A percentile compares a stretch with the other conserved stretches of the same genome.
Evolutionary conservation across 2,797 vertebrate species (phyloP).

Genomic region (Chaetophractus vellerosus): DNA sequence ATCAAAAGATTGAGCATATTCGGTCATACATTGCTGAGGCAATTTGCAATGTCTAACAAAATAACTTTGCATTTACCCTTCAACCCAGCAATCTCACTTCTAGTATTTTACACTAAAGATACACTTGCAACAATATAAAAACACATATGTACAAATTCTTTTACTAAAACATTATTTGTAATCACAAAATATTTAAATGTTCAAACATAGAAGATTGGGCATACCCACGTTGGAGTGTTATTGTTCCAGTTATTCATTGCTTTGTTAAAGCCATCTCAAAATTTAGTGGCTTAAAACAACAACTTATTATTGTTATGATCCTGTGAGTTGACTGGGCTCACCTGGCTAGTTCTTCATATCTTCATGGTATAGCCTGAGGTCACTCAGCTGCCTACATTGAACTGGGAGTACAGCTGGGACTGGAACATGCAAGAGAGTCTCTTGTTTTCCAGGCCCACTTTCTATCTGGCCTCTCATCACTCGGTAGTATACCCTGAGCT

Average conservation of each 20-base stretch:
- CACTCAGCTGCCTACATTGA: not conserved
- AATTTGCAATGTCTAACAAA: not conserved
- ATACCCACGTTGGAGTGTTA: not conserved
- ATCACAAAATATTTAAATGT: not conserved
- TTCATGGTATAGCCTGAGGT: not conserved
- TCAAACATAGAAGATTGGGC: not conserved
- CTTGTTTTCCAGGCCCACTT: not conserved
- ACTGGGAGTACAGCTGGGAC: not conserved
- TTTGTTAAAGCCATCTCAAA: slow-evolving; percentile 16
- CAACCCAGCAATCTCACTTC: not conserved
- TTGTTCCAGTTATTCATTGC: not conserved
- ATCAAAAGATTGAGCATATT: not conserved
- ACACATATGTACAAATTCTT: not conserved
- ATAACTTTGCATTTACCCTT: not conserved
- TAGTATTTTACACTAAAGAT: not conserved
- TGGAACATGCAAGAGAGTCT: not conserved
- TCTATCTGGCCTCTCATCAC: not conserved
- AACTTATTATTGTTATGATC: not conserved
- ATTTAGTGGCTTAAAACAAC: not conserved
- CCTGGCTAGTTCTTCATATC: not conserved
- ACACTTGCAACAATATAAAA: not conserved
- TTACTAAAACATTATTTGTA: not conserved
- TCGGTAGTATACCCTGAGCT: not conserved
- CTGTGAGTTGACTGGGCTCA: not conserved
- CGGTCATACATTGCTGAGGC: not conserved